These are phyloP conservation scores for Aleadryas rufinucha DNA, from an alignment of 2,113 vertebrate genomes.

Conservation along the genomic window DNA sequence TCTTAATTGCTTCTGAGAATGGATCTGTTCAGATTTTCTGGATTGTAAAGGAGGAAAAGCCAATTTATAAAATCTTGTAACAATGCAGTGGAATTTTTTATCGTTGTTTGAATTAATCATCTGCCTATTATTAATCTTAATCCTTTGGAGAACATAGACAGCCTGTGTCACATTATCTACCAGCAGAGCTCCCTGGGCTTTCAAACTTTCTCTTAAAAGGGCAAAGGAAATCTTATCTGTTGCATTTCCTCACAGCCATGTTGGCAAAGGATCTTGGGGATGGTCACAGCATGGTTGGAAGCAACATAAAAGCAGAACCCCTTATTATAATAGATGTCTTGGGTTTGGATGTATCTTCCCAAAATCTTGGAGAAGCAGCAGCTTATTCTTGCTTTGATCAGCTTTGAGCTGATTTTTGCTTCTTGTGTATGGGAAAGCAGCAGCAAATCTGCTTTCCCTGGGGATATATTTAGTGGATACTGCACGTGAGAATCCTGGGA, in stretches of 20 bases:
- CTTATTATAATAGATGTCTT: slow-evolving; percentile 20
- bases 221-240: slow-evolving; percentile 43
- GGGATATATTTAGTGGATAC: neutral
- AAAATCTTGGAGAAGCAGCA: slow-evolving; percentile 24
- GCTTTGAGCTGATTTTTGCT: neutral
- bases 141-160: neutral
- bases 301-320: slow-evolving; percentile 4
- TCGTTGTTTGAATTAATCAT: slow-evolving; percentile 30
- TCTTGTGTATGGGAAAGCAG: neutral
- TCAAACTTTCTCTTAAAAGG: slow-evolving; percentile 51
- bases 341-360: slow-evolving; percentile 6
- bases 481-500: neutral
- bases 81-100: slow-evolving; percentile 24
- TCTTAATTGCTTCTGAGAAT: slow-evolving; percentile 50
- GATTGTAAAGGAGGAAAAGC: slow-evolving; percentile 5
- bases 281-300: slow-evolving; percentile 22
- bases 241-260: neutral
- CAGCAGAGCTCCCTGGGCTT: slow-evolving; percentile 9
- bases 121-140: slow-evolving; percentile 8
- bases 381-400: slow-evolving; percentile 53
- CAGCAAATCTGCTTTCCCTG: slow-evolving; percentile 16
- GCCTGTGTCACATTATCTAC: slow-evolving; percentile 15
- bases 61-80: slow-evolving; percentile 29
- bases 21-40: slow-evolving; percentile 9
- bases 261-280: slow-evolving; percentile 2